These are phyloP conservation scores for Ricordea florida DNA, from an alignment of 92 coral and sea anemone species.

Conservation along the genomic window DNA sequence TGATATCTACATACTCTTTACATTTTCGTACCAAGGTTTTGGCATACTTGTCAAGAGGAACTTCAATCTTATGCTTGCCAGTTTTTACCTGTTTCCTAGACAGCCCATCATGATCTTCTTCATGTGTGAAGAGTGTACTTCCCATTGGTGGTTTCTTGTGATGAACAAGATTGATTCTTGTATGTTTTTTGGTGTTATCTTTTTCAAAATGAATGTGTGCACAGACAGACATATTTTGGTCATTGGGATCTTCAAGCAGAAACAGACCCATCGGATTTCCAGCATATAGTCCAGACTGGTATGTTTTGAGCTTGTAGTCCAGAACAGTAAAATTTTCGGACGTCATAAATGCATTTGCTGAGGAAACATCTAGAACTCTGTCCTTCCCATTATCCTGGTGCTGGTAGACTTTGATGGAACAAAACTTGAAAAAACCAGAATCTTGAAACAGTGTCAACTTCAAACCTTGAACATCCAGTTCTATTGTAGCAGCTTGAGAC, in stretches of 20 bases:
- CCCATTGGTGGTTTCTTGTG: conserved; percentile 17
- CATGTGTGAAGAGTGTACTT: neutral
- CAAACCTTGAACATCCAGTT: neutral
- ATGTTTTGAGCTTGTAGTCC: conserved; percentile 54
- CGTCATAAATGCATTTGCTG: conserved; percentile 5
- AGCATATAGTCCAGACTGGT: neutral
- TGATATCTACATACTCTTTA: neutral
- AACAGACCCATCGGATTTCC: conserved; percentile 48
- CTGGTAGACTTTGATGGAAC: neutral
- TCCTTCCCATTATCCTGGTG: neutral
- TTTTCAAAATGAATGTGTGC: conserved; percentile 49
- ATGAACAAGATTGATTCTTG: conserved; percentile 37
- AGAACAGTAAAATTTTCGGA: neutral
- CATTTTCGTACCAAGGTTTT: neutral
- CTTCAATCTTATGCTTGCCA: neutral
- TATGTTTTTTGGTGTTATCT: neutral
- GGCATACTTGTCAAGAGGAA: neutral
- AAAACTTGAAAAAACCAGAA: conserved; percentile 18
- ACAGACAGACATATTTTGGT: conserved; percentile 9
- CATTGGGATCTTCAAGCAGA: conserved; percentile 27
- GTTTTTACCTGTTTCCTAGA: neutral
- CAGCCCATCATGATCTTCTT: conserved; percentile 16
- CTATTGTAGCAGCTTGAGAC: neutral
- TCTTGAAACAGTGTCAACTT: conserved; percentile 10
- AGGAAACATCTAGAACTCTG: neutral